Conservation (phyloP, 2,888 invertebrate species). For the Drosophila dives region DNA sequence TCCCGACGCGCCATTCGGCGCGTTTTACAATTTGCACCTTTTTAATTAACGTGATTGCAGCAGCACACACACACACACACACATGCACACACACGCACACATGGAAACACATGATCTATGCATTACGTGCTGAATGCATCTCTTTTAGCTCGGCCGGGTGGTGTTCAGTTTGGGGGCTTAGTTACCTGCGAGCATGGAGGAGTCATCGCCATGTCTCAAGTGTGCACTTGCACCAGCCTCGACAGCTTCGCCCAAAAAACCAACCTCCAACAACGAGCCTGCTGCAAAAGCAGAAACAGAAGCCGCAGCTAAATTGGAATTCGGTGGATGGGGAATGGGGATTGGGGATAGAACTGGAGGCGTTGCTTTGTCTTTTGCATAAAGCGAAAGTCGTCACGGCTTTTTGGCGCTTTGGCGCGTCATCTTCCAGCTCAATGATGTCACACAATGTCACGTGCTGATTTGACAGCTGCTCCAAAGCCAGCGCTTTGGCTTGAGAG, state of each 20-base stretch:
- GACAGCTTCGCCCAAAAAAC: constrained; percentile 41
- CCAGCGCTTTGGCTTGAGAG: constrained; percentile 4
- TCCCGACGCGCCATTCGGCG: constrained; percentile 63
- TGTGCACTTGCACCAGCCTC: constrained; percentile 70
- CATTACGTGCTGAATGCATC: constrained; percentile 80
- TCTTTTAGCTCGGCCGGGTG: constrained; percentile 49
- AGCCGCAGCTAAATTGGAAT: constrained; percentile 50
- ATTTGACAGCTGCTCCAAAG: constrained; percentile 51
- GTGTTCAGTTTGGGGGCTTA: constrained; percentile 18
- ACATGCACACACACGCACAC: constrained; percentile 18
- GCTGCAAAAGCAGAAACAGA: constrained; percentile 31
- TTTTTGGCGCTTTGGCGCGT: constrained; percentile 63
- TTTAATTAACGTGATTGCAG: constrained; percentile 84
- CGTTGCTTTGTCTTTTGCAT: constrained; percentile 68
- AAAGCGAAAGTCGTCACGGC: constrained; percentile 69
- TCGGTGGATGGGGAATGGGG: constrained; percentile 10
- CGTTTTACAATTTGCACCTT: constrained; percentile 84
- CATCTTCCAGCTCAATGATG: constrained; percentile 79
- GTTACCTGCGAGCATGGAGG: constrained; percentile 39
- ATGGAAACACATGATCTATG: constrained; percentile 63
- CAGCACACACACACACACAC: constrained; percentile 45
- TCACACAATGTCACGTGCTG: constrained; percentile 79
- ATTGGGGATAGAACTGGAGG: constrained; percentile 36
- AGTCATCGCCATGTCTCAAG: constrained; percentile 68
- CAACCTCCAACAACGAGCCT: constrained; percentile 33